phyloP scores from a whole-genome alignment of 2,797 vertebrate genomes.

The Hemitrygon akajei region DNA sequence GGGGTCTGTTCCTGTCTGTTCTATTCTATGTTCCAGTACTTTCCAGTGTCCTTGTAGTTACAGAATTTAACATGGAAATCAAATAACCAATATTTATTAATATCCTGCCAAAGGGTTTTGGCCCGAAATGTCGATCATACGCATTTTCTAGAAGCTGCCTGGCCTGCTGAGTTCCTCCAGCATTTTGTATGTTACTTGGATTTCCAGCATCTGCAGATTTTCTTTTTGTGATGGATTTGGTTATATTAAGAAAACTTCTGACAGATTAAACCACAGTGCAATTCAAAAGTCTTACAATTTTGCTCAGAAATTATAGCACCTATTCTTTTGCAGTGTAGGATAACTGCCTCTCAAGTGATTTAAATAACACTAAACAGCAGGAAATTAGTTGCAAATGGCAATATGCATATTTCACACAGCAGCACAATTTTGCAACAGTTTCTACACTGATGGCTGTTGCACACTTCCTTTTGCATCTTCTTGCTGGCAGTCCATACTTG shows the following conservation, averaged over 20 bases:
- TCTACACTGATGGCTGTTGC: neutral
- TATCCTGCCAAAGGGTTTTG: neutral
- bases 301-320: neutral
- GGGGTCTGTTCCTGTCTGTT: no score
- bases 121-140: no score
- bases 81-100: neutral
- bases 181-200: no score
- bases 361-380: neutral
- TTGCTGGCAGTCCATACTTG: neutral
- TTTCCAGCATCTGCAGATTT: no score
- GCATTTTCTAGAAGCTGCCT: no score
- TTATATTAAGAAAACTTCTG: neutral
- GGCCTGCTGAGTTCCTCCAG: no score
- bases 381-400: constrained; percentile 9
- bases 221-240: no score
- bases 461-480: neutral
- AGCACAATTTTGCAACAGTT: constrained; percentile 8
- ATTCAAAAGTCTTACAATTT: neutral
- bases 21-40: neutral
- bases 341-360: constrained; percentile 7
- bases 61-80: neutral
- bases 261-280: neutral
- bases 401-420: neutral
- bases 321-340: neutral
- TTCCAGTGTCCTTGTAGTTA: neutral